Base-by-base conservation (phyloP, 1,140 invertebrate species). In the Bombus affinis region DNA sequence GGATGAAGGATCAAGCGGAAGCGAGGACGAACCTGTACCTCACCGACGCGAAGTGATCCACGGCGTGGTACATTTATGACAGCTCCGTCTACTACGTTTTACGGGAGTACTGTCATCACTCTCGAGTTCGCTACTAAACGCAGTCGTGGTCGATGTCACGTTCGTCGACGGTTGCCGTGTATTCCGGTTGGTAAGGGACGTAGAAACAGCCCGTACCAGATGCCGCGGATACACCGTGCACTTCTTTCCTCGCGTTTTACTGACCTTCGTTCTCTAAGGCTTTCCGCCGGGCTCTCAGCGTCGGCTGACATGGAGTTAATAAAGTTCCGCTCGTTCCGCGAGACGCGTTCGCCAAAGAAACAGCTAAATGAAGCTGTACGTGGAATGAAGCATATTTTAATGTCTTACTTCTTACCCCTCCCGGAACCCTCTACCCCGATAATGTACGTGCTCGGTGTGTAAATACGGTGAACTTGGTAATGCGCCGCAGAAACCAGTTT, bases 381-480 rank as follows among this genome's bases (percentile, higher is more conserved):
- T 62, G 84, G 87, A 88, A 91, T 86, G 90, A 88, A 88, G 90
- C 90, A 90, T 91, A 91, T 91, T 91, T 91, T 90, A 91, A 91
- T 89, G 90, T 90, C 90, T 91, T 91, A 90, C 82, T 90, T 82
- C 87, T 70, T 65, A 39, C 37, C 28, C 47, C 1, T 28, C 25
- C 1, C 22, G 44, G 44, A 47, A 53, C 57, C 8, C 35, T 32
- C 39, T 28, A 6, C 68, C 68, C 78, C 74, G 84, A 90, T 91
- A 91, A 90, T 90, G 88, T 91, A 91, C 90, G 89, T 85, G 90
- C 89, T 47, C 44, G 81, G 89, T 87, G 89, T 91, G 87, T 87
- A 91, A 91, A 91, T 91, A 91, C 85, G 84, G 78, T 89, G 89
- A 83, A 83, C 87, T 88, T 83, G 89, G 86, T 90, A 90, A 91